Evolutionary conservation across 2,113 vertebrate genomes (phyloP).

Genomic region (Oreochromis niloticus): DNA sequence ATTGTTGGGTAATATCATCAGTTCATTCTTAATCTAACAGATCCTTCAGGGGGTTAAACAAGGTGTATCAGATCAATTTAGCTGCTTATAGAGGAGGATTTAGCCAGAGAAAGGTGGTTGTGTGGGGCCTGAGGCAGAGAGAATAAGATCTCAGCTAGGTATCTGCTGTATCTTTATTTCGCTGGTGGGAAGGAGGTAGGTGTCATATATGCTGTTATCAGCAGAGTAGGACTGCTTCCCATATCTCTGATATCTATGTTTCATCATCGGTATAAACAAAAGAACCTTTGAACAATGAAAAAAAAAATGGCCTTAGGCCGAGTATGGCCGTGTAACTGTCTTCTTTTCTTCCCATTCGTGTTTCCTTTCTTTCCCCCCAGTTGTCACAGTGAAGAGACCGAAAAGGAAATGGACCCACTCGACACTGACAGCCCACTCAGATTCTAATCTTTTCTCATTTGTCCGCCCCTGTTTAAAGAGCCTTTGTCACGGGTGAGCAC

Average conservation of each 20-base stretch:
- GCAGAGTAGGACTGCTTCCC: conserved; percentile 8
- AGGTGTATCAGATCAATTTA: conserved; percentile 48
- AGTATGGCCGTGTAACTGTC: background rate
- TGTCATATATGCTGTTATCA: conserved; percentile 54
- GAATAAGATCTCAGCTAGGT: conserved; percentile 41
- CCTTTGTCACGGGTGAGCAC: conserved; percentile 26
- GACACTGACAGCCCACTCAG: conserved; percentile 15
- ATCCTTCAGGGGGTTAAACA: conserved; percentile 28
- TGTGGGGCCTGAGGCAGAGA: conserved; percentile 8
- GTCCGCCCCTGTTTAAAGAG: conserved; percentile 32
- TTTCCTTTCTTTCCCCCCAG: background rate
- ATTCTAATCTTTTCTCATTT: conserved; percentile 46
- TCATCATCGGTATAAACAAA: conserved; percentile 58
- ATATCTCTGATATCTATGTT: conserved; percentile 53
- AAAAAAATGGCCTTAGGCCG: conserved; percentile 15
- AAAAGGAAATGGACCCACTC: conserved; percentile 11
- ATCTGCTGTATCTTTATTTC: conserved; percentile 43
- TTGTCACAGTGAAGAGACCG: conserved; percentile 25
- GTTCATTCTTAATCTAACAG: conserved; percentile 34
- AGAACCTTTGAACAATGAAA: conserved; percentile 45
- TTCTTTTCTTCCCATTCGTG: background rate
- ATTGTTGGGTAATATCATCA: conserved; percentile 25
- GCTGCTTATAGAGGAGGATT: conserved; percentile 9
- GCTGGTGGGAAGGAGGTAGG: conserved; percentile 25
- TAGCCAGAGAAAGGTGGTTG: background rate